These are phyloP conservation scores for Alethe castanea DNA, from an alignment of 2,113 vertebrate genomes.

Conservation along the genomic window DNA sequence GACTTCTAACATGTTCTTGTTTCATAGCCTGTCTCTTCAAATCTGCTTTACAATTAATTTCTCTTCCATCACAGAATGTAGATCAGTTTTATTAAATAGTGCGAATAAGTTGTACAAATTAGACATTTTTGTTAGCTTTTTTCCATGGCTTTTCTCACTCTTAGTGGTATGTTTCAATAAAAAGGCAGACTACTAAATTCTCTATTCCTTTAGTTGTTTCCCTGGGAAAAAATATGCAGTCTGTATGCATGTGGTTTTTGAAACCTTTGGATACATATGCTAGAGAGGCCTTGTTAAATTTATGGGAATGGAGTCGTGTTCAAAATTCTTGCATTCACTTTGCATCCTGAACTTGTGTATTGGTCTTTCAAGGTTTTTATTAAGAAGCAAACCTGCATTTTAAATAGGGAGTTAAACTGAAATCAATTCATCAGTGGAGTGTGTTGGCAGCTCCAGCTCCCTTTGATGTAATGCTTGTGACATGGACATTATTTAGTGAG, in stretches of 20 bases:
- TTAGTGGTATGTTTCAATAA: neutral
- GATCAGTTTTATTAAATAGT: neutral
- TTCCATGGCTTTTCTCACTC: neutral
- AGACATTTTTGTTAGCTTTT: neutral
- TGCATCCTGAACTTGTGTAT: neutral
- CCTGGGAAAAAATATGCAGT: neutral
- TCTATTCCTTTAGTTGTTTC: neutral
- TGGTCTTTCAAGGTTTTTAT: neutral
- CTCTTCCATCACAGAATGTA: neutral
- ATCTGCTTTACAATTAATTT: neutral
- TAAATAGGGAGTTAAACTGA: conserved; percentile 24
- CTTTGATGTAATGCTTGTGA: conserved; percentile 8
- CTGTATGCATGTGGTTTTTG: neutral
- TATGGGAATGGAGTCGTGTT: neutral
- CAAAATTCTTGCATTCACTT: neutral
- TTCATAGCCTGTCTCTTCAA: neutral
- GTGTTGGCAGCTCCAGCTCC: neutral
- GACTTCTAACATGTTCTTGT: neutral
- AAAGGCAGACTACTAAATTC: neutral
- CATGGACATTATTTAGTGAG: neutral
- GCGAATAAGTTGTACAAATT: neutral
- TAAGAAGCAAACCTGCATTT: conserved; percentile 1
- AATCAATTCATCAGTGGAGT: neutral
- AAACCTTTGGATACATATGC: neutral
- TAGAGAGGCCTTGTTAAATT: neutral